Conservation (phyloP, 2,797 vertebrate species). For the Anas bernieri region DNA sequence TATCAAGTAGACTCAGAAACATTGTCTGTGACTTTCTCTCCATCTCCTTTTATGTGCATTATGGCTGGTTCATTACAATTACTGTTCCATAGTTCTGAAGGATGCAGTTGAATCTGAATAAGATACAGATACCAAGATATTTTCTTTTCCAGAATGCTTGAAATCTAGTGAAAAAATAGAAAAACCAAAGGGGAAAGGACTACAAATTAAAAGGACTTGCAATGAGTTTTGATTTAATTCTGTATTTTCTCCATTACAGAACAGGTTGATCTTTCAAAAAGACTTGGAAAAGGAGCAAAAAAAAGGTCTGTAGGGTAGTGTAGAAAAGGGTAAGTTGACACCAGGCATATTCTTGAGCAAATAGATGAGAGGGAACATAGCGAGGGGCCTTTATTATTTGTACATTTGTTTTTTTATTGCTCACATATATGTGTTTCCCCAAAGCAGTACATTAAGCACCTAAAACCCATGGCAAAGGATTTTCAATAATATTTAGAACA, state of each 20-base stretch:
- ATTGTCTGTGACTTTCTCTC: not conserved
- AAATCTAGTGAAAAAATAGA: not conserved
- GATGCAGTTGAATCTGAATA: not conserved
- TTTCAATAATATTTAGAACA: conserved; percentile 17
- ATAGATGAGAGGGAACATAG: not conserved
- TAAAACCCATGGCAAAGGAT: not conserved
- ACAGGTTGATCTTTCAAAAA: not conserved
- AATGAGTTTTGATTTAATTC: not conserved
- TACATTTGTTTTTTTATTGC: not conserved
- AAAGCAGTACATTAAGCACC: not conserved
- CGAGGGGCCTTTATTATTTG: not conserved
- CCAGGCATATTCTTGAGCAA: not conserved
- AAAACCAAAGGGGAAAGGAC: not conserved
- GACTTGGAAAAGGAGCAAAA: not conserved
- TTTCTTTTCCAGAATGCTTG: not conserved
- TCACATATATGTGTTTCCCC: fast-evolving
- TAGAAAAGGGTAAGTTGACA: not conserved
- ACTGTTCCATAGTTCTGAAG: not conserved
- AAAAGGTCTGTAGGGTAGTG: not conserved
- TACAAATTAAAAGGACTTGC: not conserved
- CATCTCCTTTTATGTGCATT: not conserved
- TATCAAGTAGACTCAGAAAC: not conserved
- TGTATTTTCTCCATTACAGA: not conserved
- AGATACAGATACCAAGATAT: not conserved
- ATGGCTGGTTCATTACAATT: not conserved